phyloP scores from a whole-genome alignment of 2,113 vertebrate genomes.

The Psophia crepitans region DNA sequence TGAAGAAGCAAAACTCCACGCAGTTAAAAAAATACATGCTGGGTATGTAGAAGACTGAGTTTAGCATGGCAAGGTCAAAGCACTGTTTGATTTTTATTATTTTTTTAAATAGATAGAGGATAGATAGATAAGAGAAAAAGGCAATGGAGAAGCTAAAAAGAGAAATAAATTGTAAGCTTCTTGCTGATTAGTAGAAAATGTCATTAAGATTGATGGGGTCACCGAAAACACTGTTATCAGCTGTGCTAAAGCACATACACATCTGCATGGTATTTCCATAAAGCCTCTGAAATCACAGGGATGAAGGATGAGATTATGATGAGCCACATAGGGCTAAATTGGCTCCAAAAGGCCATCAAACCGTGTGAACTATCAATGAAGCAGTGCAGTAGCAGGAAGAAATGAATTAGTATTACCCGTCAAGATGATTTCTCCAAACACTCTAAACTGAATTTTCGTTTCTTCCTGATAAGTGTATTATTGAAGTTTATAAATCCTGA shows the following conservation, averaged over 20 bases:
- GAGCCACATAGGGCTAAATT: slow-evolving; percentile 37
- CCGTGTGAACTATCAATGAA: not conserved
- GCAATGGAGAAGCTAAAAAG: slow-evolving; percentile 37
- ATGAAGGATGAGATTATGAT: slow-evolving; percentile 50
- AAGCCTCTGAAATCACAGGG: slow-evolving; percentile 45
- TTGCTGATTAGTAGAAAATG: slow-evolving; percentile 52
- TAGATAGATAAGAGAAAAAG: not conserved
- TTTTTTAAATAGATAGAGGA: not conserved
- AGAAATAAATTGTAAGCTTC: slow-evolving; percentile 25
- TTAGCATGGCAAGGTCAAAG: not conserved
- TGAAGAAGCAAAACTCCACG: not conserved
- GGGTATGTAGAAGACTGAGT: not conserved
- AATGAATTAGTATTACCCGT: slow-evolving; percentile 7
- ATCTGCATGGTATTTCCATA: slow-evolving; percentile 61
- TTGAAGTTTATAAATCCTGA: slow-evolving; percentile 59
- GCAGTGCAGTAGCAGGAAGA: not conserved
- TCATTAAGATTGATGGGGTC: slow-evolving; percentile 59
- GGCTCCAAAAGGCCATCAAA: slow-evolving; percentile 46
- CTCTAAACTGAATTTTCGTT: not conserved
- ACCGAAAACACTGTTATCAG: slow-evolving; percentile 21
- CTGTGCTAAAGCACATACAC: not conserved
- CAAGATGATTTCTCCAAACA: not conserved
- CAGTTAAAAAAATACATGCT: not conserved
- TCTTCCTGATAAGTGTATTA: not conserved
- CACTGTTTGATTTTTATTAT: not conserved